phyloP scores from a whole-genome alignment of 1,140 invertebrate genomes.

The Sycophila sp. region DNA sequence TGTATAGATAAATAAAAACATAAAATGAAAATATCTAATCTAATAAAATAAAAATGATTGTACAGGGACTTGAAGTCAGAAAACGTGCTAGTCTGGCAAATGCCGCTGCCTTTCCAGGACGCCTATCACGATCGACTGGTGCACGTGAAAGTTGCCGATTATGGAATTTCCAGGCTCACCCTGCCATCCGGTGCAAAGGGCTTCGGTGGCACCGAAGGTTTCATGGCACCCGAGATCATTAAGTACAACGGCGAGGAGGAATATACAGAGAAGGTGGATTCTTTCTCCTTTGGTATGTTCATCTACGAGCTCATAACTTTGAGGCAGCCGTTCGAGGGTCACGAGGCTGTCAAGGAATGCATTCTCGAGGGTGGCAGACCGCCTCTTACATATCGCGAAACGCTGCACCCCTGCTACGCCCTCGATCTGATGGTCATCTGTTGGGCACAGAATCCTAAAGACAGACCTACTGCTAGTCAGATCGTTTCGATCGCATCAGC shows the following conservation, averaged over 20 bases:
- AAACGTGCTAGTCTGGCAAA: slow-evolving; percentile 96
- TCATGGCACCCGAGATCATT: slow-evolving; percentile 99
- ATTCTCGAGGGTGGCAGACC: slow-evolving; percentile 94
- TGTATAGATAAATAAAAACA: no score
- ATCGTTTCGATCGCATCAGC: slow-evolving; percentile 91
- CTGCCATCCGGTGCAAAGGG: slow-evolving; percentile 94
- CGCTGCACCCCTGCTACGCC: slow-evolving; percentile 88
- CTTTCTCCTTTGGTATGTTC: slow-evolving; percentile 99
- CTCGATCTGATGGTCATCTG: slow-evolving; percentile 96
- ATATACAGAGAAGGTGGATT: slow-evolving; percentile 98
- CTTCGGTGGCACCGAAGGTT: slow-evolving; percentile 96
- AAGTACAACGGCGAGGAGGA: slow-evolving; percentile 98
- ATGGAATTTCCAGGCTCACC: slow-evolving; percentile 91
- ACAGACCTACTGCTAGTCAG: slow-evolving; percentile 91
- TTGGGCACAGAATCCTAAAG: slow-evolving; percentile 89
- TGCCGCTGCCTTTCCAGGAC: slow-evolving; percentile 81
- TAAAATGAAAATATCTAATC: slow-evolving; percentile 54
- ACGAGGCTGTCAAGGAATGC: slow-evolving; percentile 95
- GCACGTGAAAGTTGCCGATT: slow-evolving; percentile 94
- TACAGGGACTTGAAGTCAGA: slow-evolving; percentile 91
- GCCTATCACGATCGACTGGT: slow-evolving; percentile 69
- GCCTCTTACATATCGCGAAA: slow-evolving; percentile 82
- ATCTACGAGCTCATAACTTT: slow-evolving; percentile 95
- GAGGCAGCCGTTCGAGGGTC: slow-evolving; percentile 93
- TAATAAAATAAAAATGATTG: neutral